Conservation (phyloP, 1,140 invertebrate species). For the Brachionus koreanus region DNA sequence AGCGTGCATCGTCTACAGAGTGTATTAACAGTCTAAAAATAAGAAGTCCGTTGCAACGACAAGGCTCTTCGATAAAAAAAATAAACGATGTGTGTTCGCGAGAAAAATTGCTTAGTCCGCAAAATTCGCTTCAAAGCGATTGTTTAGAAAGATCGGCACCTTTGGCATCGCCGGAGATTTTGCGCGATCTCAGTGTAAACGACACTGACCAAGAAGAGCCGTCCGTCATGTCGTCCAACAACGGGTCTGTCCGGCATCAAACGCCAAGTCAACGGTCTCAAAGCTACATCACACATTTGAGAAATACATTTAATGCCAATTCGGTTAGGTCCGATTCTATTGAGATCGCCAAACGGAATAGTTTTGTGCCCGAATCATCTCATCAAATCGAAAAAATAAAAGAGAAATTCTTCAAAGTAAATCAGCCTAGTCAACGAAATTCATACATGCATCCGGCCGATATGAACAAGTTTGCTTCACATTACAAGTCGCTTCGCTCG, state of each 20-base stretch:
- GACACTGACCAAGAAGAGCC: constrained; percentile 15
- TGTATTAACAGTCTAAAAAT: not conserved
- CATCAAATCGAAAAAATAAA: constrained; percentile 31
- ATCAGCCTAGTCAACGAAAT: not conserved
- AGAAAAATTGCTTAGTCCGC: not conserved
- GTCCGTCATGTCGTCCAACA: not conserved
- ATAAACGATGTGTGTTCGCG: not conserved
- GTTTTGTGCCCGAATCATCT: not conserved
- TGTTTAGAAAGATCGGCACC: not conserved
- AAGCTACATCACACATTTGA: constrained; percentile 18
- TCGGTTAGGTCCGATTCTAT: constrained; percentile 24
- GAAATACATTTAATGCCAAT: constrained; percentile 17
- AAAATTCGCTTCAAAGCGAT: not conserved
- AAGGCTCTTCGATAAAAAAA: not conserved
- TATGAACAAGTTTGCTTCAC: not conserved
- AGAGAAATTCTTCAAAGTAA: constrained; percentile 16
- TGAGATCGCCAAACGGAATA: constrained; percentile 24
- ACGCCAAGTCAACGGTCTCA: not conserved
- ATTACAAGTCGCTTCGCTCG: not conserved
- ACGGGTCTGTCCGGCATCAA: not conserved
- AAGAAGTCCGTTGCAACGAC: not conserved
- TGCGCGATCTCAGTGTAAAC: not conserved
- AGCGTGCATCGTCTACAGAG: constrained; percentile 15
- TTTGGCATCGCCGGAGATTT: not conserved
- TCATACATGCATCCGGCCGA: not conserved